A percentile compares a stretch with the other conserved stretches of the same genome.
These are phyloP conservation scores for Cladorhizidae sp. DNA, from an alignment of 37 sponge, comb jelly and placozoan species.

Conservation along the genomic window DNA sequence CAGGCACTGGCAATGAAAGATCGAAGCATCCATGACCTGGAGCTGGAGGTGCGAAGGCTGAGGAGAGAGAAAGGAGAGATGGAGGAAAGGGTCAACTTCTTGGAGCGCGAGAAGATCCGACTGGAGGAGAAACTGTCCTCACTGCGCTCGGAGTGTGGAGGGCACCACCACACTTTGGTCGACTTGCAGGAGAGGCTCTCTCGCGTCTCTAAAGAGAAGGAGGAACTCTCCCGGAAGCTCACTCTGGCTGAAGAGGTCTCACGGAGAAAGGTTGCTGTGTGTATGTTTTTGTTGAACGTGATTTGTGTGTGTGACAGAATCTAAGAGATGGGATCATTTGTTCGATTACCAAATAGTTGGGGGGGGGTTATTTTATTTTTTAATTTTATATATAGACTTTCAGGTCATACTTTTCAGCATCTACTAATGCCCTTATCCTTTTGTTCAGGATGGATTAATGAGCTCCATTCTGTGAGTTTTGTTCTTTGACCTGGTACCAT, in stretches of 20 bases:
- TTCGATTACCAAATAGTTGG: too few relatives aligned
- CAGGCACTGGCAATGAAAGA: constrained; percentile 36
- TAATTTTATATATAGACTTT: too few relatives aligned
- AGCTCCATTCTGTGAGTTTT: too few relatives aligned
- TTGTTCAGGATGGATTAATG: too few relatives aligned
- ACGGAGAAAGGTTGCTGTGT: constrained; percentile 32
- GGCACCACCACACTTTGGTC: constrained; percentile 16
- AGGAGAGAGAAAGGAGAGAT: constrained; percentile 16
- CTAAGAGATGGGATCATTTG: too few relatives aligned
- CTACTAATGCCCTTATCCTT: too few relatives aligned
- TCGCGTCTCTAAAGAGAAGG: constrained; percentile 39
- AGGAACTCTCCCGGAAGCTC: constrained; percentile 51
- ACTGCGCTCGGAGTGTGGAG: constrained; percentile 39
- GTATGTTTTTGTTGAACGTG: not conserved
- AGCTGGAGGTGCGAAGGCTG: constrained; percentile 38
- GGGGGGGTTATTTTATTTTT: too few relatives aligned
- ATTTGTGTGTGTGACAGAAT: not conserved
- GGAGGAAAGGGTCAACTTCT: constrained; percentile 21
- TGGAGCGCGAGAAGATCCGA: constrained; percentile 8
- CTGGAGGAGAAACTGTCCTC: constrained; percentile 8
- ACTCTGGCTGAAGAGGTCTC: constrained; percentile 32
- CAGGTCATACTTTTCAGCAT: too few relatives aligned
- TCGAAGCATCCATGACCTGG: constrained; percentile 27
- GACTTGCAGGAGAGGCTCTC: constrained; percentile 42
- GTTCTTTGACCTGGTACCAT: too few relatives aligned